Percentiles rank a stretch among this genome's conserved stretches.
phyloP scores from a whole-genome alignment of 2,797 vertebrate species.

The Poecilia gillii region DNA sequence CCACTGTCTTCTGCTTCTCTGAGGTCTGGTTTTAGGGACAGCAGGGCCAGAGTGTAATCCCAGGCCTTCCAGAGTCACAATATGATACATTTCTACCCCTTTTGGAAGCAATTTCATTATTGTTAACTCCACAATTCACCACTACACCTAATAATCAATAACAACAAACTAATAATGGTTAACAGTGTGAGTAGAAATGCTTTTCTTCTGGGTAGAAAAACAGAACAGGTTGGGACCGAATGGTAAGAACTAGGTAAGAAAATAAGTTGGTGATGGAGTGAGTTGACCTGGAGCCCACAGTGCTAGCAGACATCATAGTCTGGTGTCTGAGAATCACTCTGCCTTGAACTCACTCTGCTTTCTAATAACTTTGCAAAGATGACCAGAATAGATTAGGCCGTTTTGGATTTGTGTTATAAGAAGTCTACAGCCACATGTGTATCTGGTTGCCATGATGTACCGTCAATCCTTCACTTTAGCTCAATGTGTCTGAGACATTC shows the following conservation, averaged over 20 bases:
- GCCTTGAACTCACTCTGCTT: background rate
- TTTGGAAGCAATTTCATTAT: too few relatives aligned
- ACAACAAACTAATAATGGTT: background rate
- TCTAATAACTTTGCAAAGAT: background rate
- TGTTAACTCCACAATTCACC: background rate
- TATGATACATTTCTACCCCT: too few relatives aligned
- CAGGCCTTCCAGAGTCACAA: background rate
- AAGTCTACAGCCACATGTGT: background rate
- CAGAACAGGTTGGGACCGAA: background rate
- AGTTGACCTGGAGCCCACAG: background rate
- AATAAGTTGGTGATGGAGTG: background rate
- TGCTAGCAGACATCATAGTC: background rate
- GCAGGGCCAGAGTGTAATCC: too few relatives aligned
- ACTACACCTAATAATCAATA: background rate
- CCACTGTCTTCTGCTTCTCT: background rate
- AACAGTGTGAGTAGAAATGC: background rate
- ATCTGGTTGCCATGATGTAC: background rate
- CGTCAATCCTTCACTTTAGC: background rate
- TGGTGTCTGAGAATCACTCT: too few relatives aligned
- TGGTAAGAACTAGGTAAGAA: background rate
- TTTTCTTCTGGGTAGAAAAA: background rate
- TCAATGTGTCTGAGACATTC: slow-evolving; percentile 3
- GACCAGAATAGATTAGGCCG: background rate
- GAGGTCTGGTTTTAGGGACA: background rate
- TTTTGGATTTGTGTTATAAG: background rate